These are phyloP conservation scores for Chrysolina oricalcia DNA, from an alignment of 2,888 invertebrate species.

Conservation along the genomic window DNA sequence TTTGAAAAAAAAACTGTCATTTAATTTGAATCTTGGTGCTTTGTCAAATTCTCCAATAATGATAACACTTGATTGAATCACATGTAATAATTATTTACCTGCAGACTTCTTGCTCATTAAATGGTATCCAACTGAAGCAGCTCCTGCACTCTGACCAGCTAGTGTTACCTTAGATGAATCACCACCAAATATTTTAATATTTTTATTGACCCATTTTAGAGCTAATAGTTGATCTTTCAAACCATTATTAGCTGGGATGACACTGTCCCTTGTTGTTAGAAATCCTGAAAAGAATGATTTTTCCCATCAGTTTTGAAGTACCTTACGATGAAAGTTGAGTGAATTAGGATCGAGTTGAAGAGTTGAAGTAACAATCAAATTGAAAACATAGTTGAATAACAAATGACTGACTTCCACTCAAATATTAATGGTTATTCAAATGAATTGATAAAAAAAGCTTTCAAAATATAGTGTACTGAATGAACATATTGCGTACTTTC, in stretches of 20 bases:
- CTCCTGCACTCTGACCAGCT: conserved; percentile 6
- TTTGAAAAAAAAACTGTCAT: no score
- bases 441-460: no score
- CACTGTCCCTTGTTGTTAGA: neutral
- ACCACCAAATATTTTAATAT: conserved; percentile 11
- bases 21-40: no score
- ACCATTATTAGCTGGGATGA: conserved; percentile 3
- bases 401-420: no score
- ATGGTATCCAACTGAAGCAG: neutral
- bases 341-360: neutral
- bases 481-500: no score
- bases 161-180: conserved; percentile 7
- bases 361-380: no score
- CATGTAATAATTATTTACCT: neutral
- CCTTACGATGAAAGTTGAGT: neutral
- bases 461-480: no score
- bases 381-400: neutral
- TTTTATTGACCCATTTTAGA: conserved; percentile 4
- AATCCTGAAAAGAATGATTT: neutral
- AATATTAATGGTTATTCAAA: no score
- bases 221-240: neutral
- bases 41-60: neutral
- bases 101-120: neutral
- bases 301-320: neutral
- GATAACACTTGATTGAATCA: neutral